Evolutionary conservation across 2,113 vertebrate species (phyloP), one percentile per base, ranked within the genome.

Genomic region (Chaetodon trifascialis): DNA sequence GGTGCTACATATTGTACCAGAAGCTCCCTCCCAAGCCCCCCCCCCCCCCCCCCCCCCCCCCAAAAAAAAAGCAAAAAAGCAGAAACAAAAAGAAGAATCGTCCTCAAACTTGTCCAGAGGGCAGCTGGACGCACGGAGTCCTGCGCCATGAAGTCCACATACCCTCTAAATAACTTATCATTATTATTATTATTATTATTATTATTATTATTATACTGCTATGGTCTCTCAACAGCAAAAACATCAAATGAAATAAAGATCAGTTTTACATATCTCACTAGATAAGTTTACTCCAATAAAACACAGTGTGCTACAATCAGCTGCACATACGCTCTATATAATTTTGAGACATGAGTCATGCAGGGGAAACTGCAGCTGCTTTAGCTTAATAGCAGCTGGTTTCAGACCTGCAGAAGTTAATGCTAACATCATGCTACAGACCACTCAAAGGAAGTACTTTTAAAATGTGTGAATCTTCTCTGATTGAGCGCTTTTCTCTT

Each of bases 1-100:
- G 97, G 97, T 97, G 97, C 96, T 97, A 98, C 98, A 97, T 97
- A 98, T 98, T 98, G 97, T 97, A 99, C 97, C 97, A 99, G 97
- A 98, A 99, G 97, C 97, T 97, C 96, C 92, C 93, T 95, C 96
- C 95, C 6, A 19, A 55, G 2, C 46, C 12, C 46, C 14, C 46
- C 46, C 46, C n/a, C n/a, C n/a, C n/a, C n/a, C n/a, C n/a, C n/a
- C n/a, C n/a, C n/a, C n/a, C n/a, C n/a, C n/a, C n/a, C n/a, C 3
- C 16, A 55, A 55, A 25, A 62, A 38, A 46, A 87, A 30, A 16
- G 17, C 23, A 56, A 25, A 62, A 38, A 46, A 87, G 36, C 89
- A 93, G 87, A 92, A 92, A 94, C 88, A 94, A 95, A 93, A 95
- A 93, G 93, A 94, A 94, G 94, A 94, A 95, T 95, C 96, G 95